These are phyloP conservation scores for Corythoichthys haematopterus DNA, from an alignment of 2,113 vertebrate species.

Conservation along the genomic window DNA sequence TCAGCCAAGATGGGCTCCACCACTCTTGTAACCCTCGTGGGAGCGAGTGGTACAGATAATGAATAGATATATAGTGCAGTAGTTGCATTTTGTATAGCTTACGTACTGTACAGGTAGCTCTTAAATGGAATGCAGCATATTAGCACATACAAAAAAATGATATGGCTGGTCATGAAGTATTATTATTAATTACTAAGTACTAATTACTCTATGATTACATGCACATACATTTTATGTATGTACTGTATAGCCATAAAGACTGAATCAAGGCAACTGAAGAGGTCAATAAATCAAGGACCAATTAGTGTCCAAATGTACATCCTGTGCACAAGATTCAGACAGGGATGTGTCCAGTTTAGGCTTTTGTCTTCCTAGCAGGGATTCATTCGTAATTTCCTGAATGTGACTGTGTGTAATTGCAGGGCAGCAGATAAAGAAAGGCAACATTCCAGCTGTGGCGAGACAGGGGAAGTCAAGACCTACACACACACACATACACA, in stretches of 20 bases:
- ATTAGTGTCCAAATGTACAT: not conserved
- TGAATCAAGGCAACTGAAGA: not conserved
- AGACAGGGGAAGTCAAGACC: constrained; percentile 43
- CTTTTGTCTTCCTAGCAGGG: not conserved
- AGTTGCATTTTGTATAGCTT: not conserved
- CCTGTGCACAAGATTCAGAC: not conserved
- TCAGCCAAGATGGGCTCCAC: no score
- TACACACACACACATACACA: constrained; percentile 18
- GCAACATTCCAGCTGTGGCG: constrained; percentile 55
- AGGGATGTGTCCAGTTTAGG: constrained; percentile 1
- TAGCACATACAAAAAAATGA: no score
- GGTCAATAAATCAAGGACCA: constrained; percentile 1
- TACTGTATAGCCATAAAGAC: not conserved
- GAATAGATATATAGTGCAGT: not conserved
- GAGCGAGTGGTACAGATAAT: no score
- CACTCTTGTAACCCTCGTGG: no score
- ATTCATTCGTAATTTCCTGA: constrained; percentile 19
- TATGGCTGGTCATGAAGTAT: no score
- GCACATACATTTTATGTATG: not conserved
- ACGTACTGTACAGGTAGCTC: not conserved
- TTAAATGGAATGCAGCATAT: no score
- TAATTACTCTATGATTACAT: no score
- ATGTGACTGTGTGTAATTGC: constrained; percentile 43
- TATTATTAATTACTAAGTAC: no score
- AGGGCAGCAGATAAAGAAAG: constrained; percentile 50